Evolutionary conservation across 2,888 invertebrate species (phyloP).

Genomic region (Aphrophora alni): DNA sequence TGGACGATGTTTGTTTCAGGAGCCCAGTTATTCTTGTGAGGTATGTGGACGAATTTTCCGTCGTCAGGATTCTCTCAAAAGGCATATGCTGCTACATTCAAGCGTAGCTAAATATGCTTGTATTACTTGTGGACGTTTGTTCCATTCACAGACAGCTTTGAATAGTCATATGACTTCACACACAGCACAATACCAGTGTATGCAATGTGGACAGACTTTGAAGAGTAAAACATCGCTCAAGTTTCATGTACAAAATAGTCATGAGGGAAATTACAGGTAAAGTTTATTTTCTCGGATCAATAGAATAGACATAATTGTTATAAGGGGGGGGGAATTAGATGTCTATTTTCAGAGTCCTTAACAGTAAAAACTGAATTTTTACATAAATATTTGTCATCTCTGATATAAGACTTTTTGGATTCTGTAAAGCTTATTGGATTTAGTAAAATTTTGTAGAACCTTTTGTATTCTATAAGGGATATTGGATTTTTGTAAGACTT

Average conservation of each 20-base stretch:
- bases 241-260: conserved; percentile 56
- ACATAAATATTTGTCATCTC: too few relatives aligned
- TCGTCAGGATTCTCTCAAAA: conserved; percentile 29
- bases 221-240: conserved; percentile 54
- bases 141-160: neutral
- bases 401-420: too few relatives aligned
- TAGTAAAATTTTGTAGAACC: too few relatives aligned
- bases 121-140: neutral
- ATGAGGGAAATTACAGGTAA: conserved; percentile 56
- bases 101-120: neutral
- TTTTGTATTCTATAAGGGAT: too few relatives aligned
- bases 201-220: conserved; percentile 56
- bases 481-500: too few relatives aligned
- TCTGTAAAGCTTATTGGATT: too few relatives aligned
- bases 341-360: too few relatives aligned
- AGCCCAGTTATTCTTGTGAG: conserved; percentile 6
- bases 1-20: neutral
- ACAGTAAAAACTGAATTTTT: too few relatives aligned
- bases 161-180: neutral
- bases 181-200: conserved; percentile 53
- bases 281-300: too few relatives aligned
- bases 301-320: too few relatives aligned
- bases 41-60: conserved; percentile 31
- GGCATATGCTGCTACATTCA: conserved; percentile 15
- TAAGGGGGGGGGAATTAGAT: too few relatives aligned